Evolutionary conservation across 2,888 invertebrate genomes (phyloP).

Genomic region (Oasisia sp.): DNA sequence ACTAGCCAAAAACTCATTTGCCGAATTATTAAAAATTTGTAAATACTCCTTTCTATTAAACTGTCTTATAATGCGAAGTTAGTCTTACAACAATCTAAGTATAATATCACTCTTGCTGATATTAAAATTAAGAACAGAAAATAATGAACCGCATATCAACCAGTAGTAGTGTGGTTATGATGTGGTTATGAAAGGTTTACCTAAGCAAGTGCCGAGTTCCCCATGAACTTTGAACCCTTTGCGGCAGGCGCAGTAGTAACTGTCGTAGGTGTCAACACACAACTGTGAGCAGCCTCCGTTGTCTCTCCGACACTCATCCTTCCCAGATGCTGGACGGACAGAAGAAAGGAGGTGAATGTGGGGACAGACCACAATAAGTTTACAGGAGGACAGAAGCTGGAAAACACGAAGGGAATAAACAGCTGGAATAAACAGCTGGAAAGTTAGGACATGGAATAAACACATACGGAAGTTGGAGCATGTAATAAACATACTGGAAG

Average conservation of each 20-base stretch:
- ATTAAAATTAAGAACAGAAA: background rate
- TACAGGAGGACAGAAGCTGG: background rate
- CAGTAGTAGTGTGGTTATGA: background rate
- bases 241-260: constrained; percentile 35
- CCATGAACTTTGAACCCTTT: background rate
- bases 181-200: background rate
- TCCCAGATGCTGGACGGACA: background rate
- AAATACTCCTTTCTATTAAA: too few relatives aligned
- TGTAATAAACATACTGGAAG: background rate
- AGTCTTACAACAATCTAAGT: background rate
- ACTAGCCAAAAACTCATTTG: too few relatives aligned
- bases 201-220: background rate
- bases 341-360: too few relatives aligned
- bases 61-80: background rate
- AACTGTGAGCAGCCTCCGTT: constrained; percentile 41
- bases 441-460: background rate
- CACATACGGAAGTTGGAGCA: background rate
- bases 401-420: background rate
- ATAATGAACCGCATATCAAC: background rate
- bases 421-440: background rate
- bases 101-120: background rate
- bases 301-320: constrained; percentile 35
- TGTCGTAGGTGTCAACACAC: constrained; percentile 39
- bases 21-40: too few relatives aligned
- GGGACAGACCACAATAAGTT: too few relatives aligned